Base-by-base conservation (phyloP, 64 coral and sea anemone genomes). In the Dendrophyllia cribrosa region DNA sequence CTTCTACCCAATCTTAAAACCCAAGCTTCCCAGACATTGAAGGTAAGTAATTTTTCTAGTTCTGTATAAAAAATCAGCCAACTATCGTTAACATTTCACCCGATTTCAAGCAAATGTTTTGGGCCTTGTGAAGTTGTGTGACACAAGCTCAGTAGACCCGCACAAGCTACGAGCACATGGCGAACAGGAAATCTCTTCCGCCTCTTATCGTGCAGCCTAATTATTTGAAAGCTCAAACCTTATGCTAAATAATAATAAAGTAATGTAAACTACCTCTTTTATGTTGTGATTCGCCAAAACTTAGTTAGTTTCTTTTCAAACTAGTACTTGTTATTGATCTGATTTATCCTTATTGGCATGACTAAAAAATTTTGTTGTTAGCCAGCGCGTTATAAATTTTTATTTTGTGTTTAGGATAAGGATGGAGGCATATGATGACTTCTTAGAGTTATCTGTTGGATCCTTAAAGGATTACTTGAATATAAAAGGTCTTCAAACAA, bases 21-120 rank as follows among this genome's bases (percentile, higher is more conserved):
- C 70, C 53, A 25, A 70, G 83, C 83, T 87, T 51, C 68, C 59
- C 17, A 76, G 74, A 89, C 77, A 89, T 89, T 89, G 17, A 89
- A 78, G 65, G 87, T 89, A 89, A 65, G 72, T 89, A 89, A 76
- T 75, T 89, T 89, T 50, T 89, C 87, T 89, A 78, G 75, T 58
- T 88, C 19, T 88, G 86, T 88, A 74, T 70, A 17, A 63, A 88
- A 88, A 76, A 61, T 76, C 17, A 88, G 72, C 16, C 26, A 63
- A 63, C 60, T 63, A 63, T 4, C 60, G 60, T 63, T 63, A 63
- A 63, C 12, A 63, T 63, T 63, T 63, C 60, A 63, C 60, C 60
- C 60, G 60, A 63, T 63, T 63, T 63, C 60, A 11, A 63, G 60
- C 60, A 63, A 63, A 63, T 63, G 60, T 63, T 63, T 63, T 63